Evolutionary conservation across 1,140 invertebrate genomes (phyloP).

Genomic region (Monomorium pharaonis): DNA sequence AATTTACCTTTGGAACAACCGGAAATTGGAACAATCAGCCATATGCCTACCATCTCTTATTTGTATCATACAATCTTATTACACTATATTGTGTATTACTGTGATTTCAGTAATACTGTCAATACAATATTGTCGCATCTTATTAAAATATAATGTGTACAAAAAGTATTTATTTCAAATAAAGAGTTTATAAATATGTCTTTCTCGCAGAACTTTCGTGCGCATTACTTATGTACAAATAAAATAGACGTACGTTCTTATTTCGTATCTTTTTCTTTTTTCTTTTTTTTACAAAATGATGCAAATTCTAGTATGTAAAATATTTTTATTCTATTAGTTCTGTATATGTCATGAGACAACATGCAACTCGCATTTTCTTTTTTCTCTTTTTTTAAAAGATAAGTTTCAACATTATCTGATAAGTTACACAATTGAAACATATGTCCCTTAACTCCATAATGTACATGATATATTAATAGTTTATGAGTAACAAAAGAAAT

Average conservation of each 20-base stretch:
- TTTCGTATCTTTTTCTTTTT: not conserved
- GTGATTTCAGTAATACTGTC: conserved; percentile 5
- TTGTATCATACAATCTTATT: not conserved
- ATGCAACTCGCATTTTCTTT: conserved; percentile 46
- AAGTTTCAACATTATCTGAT: conserved; percentile 71
- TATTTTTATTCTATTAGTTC: conserved; percentile 78
- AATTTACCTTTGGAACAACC: no score
- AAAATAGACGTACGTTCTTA: not conserved
- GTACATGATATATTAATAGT: conserved; percentile 32
- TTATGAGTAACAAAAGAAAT: conserved; percentile 25
- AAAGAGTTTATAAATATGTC: conserved; percentile 38
- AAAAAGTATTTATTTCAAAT: conserved; percentile 27
- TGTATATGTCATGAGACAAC: conserved; percentile 73
- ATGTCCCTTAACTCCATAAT: not conserved
- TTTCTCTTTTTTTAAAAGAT: conserved; percentile 53
- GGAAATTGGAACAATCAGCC: no score
- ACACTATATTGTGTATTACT: not conserved
- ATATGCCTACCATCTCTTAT: not conserved
- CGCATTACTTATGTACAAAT: not conserved
- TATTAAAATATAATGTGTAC: conserved; percentile 35
- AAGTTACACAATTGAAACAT: conserved; percentile 64
- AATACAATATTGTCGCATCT: not conserved
- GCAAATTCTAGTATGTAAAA: conserved; percentile 76
- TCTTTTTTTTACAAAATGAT: conserved; percentile 40
- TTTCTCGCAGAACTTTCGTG: not conserved